These are phyloP conservation scores for Prunella himalayana DNA, from an alignment of 2,113 vertebrate genomes.

Conservation along the genomic window DNA sequence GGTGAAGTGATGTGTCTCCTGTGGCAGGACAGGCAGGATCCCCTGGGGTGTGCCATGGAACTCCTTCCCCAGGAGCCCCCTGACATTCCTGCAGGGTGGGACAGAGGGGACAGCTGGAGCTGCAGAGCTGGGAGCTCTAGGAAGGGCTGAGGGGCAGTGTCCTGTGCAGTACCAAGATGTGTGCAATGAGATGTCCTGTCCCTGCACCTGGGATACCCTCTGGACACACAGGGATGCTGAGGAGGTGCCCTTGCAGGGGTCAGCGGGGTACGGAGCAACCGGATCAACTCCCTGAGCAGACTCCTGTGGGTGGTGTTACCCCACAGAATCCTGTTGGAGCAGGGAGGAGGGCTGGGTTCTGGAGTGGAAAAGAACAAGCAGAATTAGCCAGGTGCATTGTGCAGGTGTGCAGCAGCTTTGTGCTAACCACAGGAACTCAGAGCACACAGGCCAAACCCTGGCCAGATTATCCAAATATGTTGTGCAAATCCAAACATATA, in stretches of 20 bases:
- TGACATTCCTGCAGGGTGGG: neutral
- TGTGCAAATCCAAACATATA: neutral
- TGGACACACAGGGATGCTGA: neutral
- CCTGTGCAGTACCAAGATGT: neutral
- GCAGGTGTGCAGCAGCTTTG: neutral
- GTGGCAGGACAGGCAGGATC: neutral
- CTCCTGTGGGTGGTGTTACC: neutral
- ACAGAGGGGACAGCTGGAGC: neutral
- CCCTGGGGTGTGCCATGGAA: neutral
- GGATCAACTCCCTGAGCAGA: neutral
- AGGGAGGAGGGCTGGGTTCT: neutral
- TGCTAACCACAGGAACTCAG: neutral
- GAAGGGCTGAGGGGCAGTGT: neutral
- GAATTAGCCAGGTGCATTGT: neutral
- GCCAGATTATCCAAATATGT: neutral
- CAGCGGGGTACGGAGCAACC: fast-evolving
- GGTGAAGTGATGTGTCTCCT: neutral
- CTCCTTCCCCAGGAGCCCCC: neutral
- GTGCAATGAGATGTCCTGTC: neutral
- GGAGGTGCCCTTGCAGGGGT: neutral
- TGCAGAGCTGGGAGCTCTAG: fast-evolving
- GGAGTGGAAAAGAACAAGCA: neutral
- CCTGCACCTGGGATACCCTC: neutral
- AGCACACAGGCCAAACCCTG: no score
- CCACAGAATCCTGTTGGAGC: fast-evolving